phyloP scores from a whole-genome alignment of 2,797 vertebrate genomes.

The Liparis tanakae region DNA sequence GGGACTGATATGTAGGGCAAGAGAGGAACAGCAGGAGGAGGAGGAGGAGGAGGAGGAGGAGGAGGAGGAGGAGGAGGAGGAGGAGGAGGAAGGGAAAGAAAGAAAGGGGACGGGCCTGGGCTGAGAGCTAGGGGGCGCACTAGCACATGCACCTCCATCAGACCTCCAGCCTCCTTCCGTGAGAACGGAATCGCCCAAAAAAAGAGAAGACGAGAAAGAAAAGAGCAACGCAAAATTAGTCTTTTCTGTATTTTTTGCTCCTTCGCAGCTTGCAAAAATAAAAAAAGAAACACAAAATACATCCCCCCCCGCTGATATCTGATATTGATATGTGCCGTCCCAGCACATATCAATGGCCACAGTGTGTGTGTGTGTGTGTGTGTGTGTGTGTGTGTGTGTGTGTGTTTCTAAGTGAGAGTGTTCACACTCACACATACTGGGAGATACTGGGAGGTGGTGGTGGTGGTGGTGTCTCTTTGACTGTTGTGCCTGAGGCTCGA shows the following conservation, averaged over 20 bases:
- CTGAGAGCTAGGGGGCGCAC: constrained; percentile 78
- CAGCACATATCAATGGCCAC: constrained; percentile 50
- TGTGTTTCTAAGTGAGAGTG: constrained; percentile 33
- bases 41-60: constrained; percentile 51
- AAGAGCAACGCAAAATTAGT: constrained; percentile 19
- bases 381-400: constrained; percentile 49
- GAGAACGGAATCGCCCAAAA: constrained; percentile 20
- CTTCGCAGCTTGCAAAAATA: constrained; percentile 25
- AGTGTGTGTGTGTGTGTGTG: constrained; percentile 49
- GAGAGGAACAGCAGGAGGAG: constrained; percentile 73
- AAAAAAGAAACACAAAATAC: no score
- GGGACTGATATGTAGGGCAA: constrained; percentile 85
- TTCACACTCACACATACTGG: constrained; percentile 70
- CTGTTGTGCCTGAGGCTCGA: constrained; percentile 77
- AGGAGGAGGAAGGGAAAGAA: constrained; percentile 38
- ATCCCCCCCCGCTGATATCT: no score
- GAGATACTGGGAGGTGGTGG: constrained; percentile 72
- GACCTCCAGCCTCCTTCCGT: constrained; percentile 19
- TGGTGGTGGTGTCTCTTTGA: constrained; percentile 76
- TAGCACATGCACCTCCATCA: constrained; percentile 55
- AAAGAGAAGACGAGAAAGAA: constrained; percentile 25
- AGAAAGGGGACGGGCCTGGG: constrained; percentile 33
- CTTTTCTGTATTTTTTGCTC: constrained; percentile 16
- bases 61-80: constrained; percentile 57
- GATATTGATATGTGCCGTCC: constrained; percentile 13